These are phyloP conservation scores for Pluvialis apricaria DNA, from an alignment of 2,113 vertebrate genomes.

Conservation along the genomic window DNA sequence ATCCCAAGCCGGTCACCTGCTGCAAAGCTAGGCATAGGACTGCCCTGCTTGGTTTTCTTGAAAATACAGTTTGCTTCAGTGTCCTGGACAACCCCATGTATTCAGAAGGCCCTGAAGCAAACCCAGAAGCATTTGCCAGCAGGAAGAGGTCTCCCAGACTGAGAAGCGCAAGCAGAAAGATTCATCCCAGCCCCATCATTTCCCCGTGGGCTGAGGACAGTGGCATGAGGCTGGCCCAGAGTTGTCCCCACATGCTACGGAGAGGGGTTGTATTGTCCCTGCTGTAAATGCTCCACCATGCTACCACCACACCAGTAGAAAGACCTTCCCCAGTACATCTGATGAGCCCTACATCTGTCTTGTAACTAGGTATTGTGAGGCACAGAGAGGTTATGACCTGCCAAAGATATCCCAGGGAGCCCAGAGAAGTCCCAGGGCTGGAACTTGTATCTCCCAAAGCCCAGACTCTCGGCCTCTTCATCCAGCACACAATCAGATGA, in stretches of 20 bases:
- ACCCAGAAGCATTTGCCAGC: neutral
- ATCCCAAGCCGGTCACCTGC: neutral
- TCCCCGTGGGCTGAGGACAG: neutral
- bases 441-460: neutral
- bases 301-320: neutral
- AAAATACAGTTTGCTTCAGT: neutral
- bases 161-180: neutral
- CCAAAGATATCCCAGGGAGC: neutral
- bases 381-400: neutral
- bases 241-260: neutral
- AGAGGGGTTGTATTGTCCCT: neutral
- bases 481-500: neutral
- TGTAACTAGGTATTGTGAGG: neutral
- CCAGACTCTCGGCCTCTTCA: neutral
- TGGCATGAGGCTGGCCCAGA: neutral
- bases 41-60: neutral
- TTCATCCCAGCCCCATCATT: neutral
- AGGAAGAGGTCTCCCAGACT: neutral
- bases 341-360: neutral
- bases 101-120: neutral
- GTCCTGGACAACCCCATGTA: neutral
- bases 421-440: neutral
- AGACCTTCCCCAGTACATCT: neutral
- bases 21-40: neutral
- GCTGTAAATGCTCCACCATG: neutral